These are phyloP conservation scores for Drosophila yooni DNA, from an alignment of 2,888 invertebrate species.

Conservation along the genomic window DNA sequence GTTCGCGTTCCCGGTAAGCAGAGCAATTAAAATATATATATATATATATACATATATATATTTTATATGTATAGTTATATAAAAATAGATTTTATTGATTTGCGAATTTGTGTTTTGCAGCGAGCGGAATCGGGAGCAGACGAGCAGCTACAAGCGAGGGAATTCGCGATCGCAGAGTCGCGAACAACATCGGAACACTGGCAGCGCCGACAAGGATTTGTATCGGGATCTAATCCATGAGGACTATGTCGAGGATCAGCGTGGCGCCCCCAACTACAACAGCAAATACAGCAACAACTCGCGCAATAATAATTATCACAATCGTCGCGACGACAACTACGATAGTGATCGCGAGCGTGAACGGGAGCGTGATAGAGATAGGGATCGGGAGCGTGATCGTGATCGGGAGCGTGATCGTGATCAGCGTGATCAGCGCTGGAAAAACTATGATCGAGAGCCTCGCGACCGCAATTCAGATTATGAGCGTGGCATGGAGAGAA, in stretches of 20 bases:
- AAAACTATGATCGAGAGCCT: conserved; percentile 62
- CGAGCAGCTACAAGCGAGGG: conserved; percentile 72
- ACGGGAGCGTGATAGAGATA: conserved; percentile 45
- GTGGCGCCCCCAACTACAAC: conserved; percentile 48
- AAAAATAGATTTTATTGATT: conserved; percentile 19
- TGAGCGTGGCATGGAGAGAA: conserved; percentile 58
- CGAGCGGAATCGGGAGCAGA: conserved; percentile 81
- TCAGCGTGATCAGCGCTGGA: conserved; percentile 63
- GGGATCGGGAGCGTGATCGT: conserved; percentile 48
- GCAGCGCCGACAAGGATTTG: conserved; percentile 80
- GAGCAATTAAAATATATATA: not conserved
- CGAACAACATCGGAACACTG: conserved; percentile 68
- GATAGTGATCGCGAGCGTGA: conserved; percentile 64
- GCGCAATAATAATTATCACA: conserved; percentile 56
- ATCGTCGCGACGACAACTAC: conserved; percentile 68
- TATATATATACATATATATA: not conserved
- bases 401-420: conserved; percentile 63
- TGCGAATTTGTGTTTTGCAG: conserved; percentile 48
- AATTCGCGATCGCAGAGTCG: conserved; percentile 83
- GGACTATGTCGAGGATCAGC: conserved; percentile 83
- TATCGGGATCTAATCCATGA: conserved; percentile 84
- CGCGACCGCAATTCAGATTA: conserved; percentile 56
- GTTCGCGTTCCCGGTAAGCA: conserved; percentile 81
- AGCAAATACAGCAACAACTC: conserved; percentile 57
- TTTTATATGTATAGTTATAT: not conserved